These are phyloP conservation scores for Anableps anableps DNA, from an alignment of 2,797 vertebrate species.

Conservation along the genomic window DNA sequence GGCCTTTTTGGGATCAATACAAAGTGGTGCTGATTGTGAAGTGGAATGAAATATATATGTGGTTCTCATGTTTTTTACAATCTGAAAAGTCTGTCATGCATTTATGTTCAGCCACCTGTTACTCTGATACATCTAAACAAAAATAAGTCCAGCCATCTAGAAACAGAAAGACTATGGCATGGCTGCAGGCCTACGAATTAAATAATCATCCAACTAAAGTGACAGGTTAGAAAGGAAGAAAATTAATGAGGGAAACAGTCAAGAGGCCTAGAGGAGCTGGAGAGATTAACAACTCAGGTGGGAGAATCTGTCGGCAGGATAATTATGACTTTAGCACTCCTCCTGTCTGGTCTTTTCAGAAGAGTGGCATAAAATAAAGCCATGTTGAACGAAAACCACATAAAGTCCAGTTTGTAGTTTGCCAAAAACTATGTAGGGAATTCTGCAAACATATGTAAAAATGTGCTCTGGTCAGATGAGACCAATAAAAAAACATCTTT, in stretches of 20 bases:
- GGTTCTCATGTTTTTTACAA: background rate
- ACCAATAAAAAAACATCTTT: background rate
- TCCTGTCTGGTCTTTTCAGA: background rate
- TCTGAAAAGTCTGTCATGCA: background rate
- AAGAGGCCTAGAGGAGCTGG: background rate
- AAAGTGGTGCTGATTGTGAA: background rate
- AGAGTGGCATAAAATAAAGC: background rate
- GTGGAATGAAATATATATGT: background rate
- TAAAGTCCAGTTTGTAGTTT: background rate
- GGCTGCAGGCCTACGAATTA: background rate
- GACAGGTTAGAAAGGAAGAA: background rate
- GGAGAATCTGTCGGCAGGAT: background rate
- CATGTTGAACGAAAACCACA: background rate
- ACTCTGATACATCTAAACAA: background rate
- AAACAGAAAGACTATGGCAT: background rate
- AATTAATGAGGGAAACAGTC: background rate
- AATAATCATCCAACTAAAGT: no score
- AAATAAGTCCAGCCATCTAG: background rate
- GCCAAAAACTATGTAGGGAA: background rate
- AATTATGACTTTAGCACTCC: background rate
- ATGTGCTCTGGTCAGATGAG: background rate
- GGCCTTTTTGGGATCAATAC: background rate
- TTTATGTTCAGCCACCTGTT: background rate
- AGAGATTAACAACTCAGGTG: background rate
- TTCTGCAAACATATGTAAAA: background rate